These are phyloP conservation scores for Episyrphus balteatus DNA, from an alignment of 1,140 invertebrate species.

Conservation along the genomic window DNA sequence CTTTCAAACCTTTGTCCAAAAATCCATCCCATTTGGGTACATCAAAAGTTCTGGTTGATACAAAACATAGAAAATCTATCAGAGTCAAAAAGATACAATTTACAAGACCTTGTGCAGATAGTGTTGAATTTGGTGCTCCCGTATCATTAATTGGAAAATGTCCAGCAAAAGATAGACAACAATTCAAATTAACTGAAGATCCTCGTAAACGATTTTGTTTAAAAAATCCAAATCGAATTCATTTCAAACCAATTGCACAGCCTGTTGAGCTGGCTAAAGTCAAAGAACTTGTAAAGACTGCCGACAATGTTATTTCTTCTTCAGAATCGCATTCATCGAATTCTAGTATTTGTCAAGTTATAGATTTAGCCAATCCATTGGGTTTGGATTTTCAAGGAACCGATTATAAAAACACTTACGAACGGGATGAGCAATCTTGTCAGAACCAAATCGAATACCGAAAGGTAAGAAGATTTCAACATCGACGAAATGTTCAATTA, in stretches of 20 bases:
- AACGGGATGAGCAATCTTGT: conserved; percentile 26
- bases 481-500: conserved; percentile 13
- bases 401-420: conserved; percentile 28
- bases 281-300: conserved; percentile 23
- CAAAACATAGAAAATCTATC: too few relatives aligned
- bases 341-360: conserved; percentile 25
- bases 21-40: too few relatives aligned
- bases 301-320: conserved; percentile 24
- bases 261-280: conserved; percentile 17
- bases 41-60: too few relatives aligned
- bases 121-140: conserved; percentile 20
- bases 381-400: conserved; percentile 30
- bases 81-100: too few relatives aligned
- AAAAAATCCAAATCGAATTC: conserved; percentile 20
- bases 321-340: conserved; percentile 19
- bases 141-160: conserved; percentile 16
- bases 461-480: conserved; percentile 21
- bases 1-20: too few relatives aligned
- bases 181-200: conserved; percentile 32
- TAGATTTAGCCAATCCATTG: conserved; percentile 30
- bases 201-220: conserved; percentile 23
- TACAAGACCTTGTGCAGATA: conserved; percentile 18
- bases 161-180: conserved; percentile 18
- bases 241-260: conserved; percentile 12
- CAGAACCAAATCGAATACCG: conserved; percentile 26